Evolutionary conservation across 1,140 invertebrate species (phyloP), one percentile per base, ranked within the genome.

Genomic region (Akabosia matsudoensis): DNA sequence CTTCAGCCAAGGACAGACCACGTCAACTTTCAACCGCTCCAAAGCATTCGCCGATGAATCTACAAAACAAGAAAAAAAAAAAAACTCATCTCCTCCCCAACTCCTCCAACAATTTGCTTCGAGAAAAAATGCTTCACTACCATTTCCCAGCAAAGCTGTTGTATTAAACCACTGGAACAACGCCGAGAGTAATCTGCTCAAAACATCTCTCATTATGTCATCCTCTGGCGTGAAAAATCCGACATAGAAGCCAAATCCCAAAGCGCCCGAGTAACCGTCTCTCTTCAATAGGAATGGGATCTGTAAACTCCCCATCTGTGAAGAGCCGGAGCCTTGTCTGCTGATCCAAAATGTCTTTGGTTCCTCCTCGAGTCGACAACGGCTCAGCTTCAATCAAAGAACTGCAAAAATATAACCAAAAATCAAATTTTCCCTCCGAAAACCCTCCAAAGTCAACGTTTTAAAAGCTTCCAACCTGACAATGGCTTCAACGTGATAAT

Each of bases 121-220:
- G n/a, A n/a, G n/a, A n/a, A n/a, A n/a, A 45, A 18, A 45, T 45
- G 18, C 7, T 45, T 18, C 18, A 85, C 85, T 86, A 96, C 96
- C 95, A 87, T 97, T 95, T 83, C 96, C 96, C 22, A 97, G 91
- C 85, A 95, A 97, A 10, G 96, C 95, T 34, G 97, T 98, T 77
- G 96, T 92, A 87, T 98, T 94, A 88, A 99, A 99, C 97, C 97
- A 99, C 86, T 99, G 96, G 87, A 99, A 99, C 74, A 99, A 88
- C 89, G 97, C 97, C 74, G 94, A 93, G 31, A 99, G 87, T 79
- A 99, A 88, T 80, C 97, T 88, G 24, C 96, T 96, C 37, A 99
- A 87, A 34, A 95, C 91, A 85, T 97, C 93, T 83, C 92, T 87
- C 3, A 94, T 92, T n/a, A 95, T 88, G 70, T 88, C 84, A 52